Conservation (phyloP, 2,113 vertebrate genomes). For the Protobothrops flavoviridis region DNA sequence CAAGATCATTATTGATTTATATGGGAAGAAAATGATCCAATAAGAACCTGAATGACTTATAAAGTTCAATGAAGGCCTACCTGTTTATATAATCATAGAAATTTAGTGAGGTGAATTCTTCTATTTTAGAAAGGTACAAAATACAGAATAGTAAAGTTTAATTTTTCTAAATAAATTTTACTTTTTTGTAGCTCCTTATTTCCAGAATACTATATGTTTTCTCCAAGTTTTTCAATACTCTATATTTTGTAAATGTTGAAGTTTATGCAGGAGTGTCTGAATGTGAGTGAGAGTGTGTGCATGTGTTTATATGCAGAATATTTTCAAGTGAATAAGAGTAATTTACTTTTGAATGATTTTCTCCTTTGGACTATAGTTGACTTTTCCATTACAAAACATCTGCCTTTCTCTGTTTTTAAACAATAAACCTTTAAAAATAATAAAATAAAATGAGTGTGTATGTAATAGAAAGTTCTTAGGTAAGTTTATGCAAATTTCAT, state of each 20-base stretch:
- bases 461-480: background rate
- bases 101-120: background rate
- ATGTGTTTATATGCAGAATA: background rate
- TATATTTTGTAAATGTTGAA: background rate
- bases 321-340: background rate
- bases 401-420: background rate
- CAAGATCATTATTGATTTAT: background rate
- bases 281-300: background rate
- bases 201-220: constrained; percentile 1
- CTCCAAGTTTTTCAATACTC: background rate
- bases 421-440: constrained; percentile 12
- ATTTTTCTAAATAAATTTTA: background rate
- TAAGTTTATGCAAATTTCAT: background rate
- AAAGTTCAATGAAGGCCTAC: background rate
- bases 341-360: background rate
- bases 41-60: background rate
- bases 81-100: background rate
- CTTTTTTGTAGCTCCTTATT: background rate
- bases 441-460: background rate
- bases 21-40: background rate
- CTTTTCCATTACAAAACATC: constrained; percentile 28
- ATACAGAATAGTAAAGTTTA: background rate
- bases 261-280: background rate
- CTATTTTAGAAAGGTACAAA: background rate
- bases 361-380: background rate